Evolutionary conservation across 2,797 vertebrate species (phyloP), one percentile per base, ranked within the genome.

Genomic region (Aeoliscus strigatus): DNA sequence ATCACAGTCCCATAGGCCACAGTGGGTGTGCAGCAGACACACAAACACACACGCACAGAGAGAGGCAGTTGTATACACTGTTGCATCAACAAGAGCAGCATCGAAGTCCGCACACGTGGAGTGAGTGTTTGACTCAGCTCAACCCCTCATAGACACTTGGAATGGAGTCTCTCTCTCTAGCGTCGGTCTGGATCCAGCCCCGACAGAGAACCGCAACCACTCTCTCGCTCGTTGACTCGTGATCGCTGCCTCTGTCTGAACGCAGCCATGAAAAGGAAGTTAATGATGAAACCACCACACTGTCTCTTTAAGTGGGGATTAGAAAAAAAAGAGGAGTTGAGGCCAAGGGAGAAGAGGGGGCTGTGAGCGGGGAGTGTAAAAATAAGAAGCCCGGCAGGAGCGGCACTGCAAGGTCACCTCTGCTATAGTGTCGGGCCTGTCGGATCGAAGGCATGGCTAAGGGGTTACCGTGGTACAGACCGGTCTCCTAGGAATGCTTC

Each of bases 321-420:
- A 72, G 33, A 58, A 73, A 72, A 69, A 66, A 60, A 50, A 63
- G 50, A 59, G 44, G 60, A 65, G 67, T 32, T 27, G 59, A 68
- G 73, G 74, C 75, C 77, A 72, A 69, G 69, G 73, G 75, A 76
- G 76, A 39, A 66, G 61, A 51, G 70, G 60, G 73, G 73, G 68
- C 27, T 57, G 64, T 27, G 70, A 64, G 70, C 66, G 64, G 67
- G 74, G 69, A 79, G 81, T 77, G 83, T 88, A 85, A 88, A 89
- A 89, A 87, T 87, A 88, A 89, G 86, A 77, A 85, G 76, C 53
- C 75, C 76, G 56, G 78, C 66, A 85, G 81, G 79, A 86, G 75
- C 60, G 51, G 51, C 73, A 75, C 55, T 82, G 66, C 88, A 93
- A 90, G 85, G 91, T 94, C 87, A 91, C 89, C 84, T 91, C 87